phyloP scores from a whole-genome alignment of 2,888 invertebrate species.

The Stramonita haemastoma region DNA sequence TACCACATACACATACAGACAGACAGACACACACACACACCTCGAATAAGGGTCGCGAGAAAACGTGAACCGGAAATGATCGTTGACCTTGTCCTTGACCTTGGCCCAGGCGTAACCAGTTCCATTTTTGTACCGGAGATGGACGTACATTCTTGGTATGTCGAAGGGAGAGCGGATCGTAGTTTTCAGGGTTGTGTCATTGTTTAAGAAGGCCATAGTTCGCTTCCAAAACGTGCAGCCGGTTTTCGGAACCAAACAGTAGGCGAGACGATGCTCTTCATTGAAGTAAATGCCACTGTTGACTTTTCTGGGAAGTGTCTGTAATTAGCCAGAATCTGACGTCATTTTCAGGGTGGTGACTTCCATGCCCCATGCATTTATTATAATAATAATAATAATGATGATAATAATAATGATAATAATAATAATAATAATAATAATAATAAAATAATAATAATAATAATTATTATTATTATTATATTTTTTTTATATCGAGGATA shows the following conservation, averaged over 20 bases:
- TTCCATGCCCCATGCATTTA: no score
- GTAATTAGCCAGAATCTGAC: no score
- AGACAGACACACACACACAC: background rate
- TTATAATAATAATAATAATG: no score
- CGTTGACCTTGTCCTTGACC: background rate
- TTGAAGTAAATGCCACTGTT: background rate
- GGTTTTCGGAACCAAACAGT: background rate
- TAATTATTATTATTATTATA: no score
- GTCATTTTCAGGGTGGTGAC: no score
- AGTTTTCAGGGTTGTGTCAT: background rate
- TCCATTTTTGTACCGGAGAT: background rate
- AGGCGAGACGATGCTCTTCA: background rate
- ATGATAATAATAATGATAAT: no score
- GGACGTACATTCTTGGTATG: background rate
- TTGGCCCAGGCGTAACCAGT: background rate
- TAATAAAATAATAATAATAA: no score
- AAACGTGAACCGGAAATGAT: constrained; percentile 9
- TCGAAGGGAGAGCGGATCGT: background rate
- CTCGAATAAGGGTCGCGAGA: background rate
- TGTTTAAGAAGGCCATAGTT: background rate
- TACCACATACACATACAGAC: background rate
- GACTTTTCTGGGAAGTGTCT: background rate
- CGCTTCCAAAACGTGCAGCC: constrained; percentile 7
- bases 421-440: no score
- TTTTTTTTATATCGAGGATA: no score